These are phyloP conservation scores for Anarhynchus alexandrinus DNA, from an alignment of 2,113 vertebrate genomes.

Conservation along the genomic window DNA sequence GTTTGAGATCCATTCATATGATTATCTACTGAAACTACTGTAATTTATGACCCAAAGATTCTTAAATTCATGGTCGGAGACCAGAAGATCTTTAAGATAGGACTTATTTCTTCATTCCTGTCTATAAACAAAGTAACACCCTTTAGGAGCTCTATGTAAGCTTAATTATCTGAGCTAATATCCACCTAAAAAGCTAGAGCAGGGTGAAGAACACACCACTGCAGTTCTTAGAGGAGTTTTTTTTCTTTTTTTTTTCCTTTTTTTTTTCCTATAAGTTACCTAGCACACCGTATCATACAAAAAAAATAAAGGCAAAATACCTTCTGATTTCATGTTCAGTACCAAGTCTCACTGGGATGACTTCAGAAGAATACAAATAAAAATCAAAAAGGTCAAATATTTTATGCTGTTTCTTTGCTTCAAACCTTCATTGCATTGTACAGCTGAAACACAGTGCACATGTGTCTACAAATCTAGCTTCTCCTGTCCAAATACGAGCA, in stretches of 20 bases:
- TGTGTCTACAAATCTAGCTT: not conserved
- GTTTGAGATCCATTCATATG: not conserved
- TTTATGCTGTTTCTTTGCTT: not conserved
- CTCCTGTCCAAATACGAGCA: not conserved
- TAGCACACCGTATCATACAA: not conserved
- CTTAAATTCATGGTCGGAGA: not conserved
- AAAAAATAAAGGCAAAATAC: not conserved
- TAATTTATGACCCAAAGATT: not conserved
- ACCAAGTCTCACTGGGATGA: not conserved
- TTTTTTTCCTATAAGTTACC: not conserved
- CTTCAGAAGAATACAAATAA: not conserved
- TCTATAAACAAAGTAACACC: not conserved
- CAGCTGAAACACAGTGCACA: not conserved
- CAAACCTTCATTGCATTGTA: not conserved
- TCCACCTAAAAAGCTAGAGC: not conserved
- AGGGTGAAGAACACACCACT: not conserved
- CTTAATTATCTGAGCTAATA: not conserved
- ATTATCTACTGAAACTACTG: not conserved
- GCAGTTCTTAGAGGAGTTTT: not conserved
- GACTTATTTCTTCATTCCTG: not conserved
- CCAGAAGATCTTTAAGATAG: not conserved
- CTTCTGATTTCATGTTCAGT: not conserved
- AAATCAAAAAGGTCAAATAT: not conserved
- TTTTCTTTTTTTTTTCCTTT: not conserved
- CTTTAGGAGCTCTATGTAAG: not conserved